phyloP scores from a whole-genome alignment of 2,888 invertebrate species.

The Axea sp. region DNA sequence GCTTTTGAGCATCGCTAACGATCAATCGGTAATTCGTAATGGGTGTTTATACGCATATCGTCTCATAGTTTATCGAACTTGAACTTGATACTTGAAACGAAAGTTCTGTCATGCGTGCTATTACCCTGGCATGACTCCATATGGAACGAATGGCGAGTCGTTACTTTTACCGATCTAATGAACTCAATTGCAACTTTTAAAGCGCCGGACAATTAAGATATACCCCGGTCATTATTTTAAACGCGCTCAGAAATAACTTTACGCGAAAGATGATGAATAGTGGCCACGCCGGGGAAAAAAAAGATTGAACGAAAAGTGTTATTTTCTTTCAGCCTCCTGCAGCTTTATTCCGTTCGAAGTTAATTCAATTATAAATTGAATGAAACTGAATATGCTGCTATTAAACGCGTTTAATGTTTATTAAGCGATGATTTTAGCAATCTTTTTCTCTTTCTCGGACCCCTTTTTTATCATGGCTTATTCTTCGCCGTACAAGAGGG shows the following conservation, averaged over 20 bases:
- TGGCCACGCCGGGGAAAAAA: no score
- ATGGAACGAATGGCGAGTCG: conserved; percentile 20
- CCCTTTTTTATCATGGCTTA: conserved; percentile 18
- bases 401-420: conserved; percentile 17
- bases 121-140: conserved; percentile 48
- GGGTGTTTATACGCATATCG: conserved; percentile 4
- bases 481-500: conserved; percentile 35
- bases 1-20: no score
- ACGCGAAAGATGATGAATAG: no score
- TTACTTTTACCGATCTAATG: conserved; percentile 8
- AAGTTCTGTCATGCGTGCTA: conserved; percentile 29
- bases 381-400: no score
- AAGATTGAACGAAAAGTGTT: no score
- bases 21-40: no score
- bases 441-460: conserved; percentile 20
- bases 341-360: no score
- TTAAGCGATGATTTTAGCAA: conserved; percentile 17
- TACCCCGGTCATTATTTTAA: no score
- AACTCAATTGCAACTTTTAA: conserved; percentile 11
- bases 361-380: no score
- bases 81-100: conserved; percentile 2
- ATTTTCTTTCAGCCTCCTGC: no score
- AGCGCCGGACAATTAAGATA: no score
- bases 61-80: conserved; percentile 46
- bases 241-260: no score